These are phyloP conservation scores for Micrastur ruficollis DNA, from an alignment of 2,797 vertebrate genomes.

Conservation along the genomic window DNA sequence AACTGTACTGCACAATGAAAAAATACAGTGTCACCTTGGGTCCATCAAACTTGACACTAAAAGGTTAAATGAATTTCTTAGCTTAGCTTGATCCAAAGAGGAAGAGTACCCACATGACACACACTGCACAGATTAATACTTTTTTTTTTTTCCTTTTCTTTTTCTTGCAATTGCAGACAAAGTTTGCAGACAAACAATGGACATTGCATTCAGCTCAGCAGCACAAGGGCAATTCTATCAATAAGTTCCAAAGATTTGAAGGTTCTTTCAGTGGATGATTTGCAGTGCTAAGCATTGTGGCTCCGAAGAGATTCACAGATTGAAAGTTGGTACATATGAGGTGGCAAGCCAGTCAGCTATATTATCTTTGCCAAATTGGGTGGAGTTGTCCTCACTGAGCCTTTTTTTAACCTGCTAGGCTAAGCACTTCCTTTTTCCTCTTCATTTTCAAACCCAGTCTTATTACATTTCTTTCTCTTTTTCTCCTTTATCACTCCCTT, in stretches of 20 bases:
- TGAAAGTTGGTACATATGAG: background rate
- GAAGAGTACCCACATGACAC: background rate
- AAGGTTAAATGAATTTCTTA: constrained; percentile 63
- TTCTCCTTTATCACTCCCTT: constrained; percentile 22
- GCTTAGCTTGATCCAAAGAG: background rate
- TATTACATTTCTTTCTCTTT: constrained; percentile 1
- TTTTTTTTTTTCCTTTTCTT: background rate
- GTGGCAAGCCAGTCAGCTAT: background rate
- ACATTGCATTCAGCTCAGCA: background rate
- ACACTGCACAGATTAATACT: background rate
- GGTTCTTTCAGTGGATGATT: background rate
- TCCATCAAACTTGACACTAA: constrained; percentile 61
- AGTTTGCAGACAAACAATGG: background rate
- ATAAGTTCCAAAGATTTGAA: background rate
- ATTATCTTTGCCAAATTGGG: background rate
- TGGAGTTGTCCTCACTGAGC: background rate
- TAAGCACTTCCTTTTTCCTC: constrained; percentile 21
- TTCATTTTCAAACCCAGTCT: background rate
- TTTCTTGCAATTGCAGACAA: background rate
- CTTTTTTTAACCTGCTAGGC: background rate
- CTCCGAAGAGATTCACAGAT: background rate
- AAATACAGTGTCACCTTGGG: constrained; percentile 28
- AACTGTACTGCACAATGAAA: constrained; percentile 18
- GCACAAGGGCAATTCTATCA: background rate
- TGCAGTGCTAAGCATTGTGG: background rate